phyloP scores from a whole-genome alignment of 2,113 vertebrate genomes.

The Xiphophorus hellerii region DNA sequence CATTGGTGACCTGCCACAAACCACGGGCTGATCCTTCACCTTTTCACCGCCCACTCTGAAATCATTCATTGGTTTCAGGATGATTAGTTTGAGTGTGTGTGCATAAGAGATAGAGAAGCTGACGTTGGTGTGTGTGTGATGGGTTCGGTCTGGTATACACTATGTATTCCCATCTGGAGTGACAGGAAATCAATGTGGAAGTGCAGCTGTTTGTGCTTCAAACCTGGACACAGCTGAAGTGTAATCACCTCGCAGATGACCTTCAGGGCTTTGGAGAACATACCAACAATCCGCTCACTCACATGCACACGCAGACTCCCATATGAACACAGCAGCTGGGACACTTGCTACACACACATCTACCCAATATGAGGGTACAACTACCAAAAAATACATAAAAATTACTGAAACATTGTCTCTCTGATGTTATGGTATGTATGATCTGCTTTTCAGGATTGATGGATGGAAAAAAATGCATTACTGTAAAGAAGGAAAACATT shows the following conservation, averaged over 20 bases:
- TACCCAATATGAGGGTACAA: background rate
- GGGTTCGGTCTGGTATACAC: conserved; percentile 58
- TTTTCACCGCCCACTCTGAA: conserved; percentile 44
- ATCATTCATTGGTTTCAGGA: conserved; percentile 46
- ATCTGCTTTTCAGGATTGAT: background rate
- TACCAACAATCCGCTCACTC: conserved; percentile 24
- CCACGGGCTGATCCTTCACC: conserved; percentile 47
- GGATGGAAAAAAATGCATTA: no score
- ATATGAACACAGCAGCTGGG: conserved; percentile 13
- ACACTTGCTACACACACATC: conserved; percentile 7
- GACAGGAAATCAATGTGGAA: conserved; percentile 74
- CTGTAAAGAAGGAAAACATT: background rate
- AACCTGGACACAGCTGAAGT: conserved; percentile 54
- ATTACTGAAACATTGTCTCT: background rate
- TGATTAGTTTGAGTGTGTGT: conserved; percentile 21
- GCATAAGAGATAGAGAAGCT: background rate
- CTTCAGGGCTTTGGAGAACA: conserved; percentile 49
- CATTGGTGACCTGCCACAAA: conserved; percentile 64
- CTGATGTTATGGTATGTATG: background rate
- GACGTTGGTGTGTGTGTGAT: conserved; percentile 6
- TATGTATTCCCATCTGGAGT: conserved; percentile 68
- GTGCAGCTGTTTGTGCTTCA: conserved; percentile 60
- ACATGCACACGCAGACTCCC: conserved; percentile 1
- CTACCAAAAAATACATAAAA: background rate
- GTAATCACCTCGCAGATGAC: conserved; percentile 65